Evolutionary conservation across 2,797 vertebrate species (phyloP), one percentile per base, ranked within the genome.

Genomic region (Tenualosa ilisha): DNA sequence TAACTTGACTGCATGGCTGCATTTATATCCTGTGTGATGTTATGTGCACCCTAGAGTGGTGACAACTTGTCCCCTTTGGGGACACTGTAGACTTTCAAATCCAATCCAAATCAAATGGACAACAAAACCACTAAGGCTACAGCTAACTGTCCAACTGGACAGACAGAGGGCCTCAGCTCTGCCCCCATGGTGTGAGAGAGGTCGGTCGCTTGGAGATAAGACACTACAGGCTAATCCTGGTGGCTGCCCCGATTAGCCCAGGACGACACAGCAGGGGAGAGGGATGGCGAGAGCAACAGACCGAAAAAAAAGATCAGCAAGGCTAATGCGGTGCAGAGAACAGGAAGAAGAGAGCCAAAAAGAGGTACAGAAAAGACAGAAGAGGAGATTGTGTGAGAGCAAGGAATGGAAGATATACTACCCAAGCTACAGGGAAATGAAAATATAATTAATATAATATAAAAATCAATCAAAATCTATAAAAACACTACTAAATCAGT

Each of bases 151-250:
- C 83, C 46, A 31, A 79, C 81, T 40, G 83, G 43, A 50, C 79
- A 79, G 49, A 63, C 50, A 82, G 15, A 13, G 51, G 53, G 51
- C 49, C 1, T 63, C 56, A 12, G 59, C 24, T 81, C 50, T 72
- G 26, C 90, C 89, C 88, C 59, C 59, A 46, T 85, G 88, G 88
- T 86, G 90, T 89, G 90, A 92, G 88, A 87, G 84, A 89, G 87
- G 84, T 86, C 86, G 72, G 85, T 22, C 13, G 24, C 92, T 88
- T 86, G 88, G 86, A 84, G 88, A 83, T 88, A 81, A 93, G 89
- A 86, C 88, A 87, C 91, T 89, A 88, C 83, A 90, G 91, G 90
- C 88, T 95, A 94, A 95, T 95, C 93, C 91, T 81, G 15, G 20
- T 46, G 13, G 37, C 72, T 22, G 20, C 17, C 17, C 72, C 50